Conservation (phyloP, 2,797 vertebrate species). For the Ciconia nigra region DNA sequence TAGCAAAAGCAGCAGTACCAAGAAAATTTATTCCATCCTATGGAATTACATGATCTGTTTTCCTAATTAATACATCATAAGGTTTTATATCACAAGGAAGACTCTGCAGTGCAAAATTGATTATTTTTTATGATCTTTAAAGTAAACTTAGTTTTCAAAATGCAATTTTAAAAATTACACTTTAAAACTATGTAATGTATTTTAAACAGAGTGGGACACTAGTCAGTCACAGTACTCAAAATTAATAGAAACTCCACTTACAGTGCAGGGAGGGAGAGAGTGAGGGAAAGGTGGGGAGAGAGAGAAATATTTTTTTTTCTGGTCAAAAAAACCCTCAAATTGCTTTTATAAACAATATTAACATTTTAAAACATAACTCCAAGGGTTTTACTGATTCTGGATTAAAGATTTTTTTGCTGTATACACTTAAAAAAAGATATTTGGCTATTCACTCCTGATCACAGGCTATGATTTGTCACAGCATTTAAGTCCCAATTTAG, state of each 20-base stretch:
- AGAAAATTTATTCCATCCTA: constrained; percentile 28
- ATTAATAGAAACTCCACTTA: background rate
- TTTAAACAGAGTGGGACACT: background rate
- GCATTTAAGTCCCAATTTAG: background rate
- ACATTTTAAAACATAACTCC: background rate
- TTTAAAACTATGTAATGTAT: background rate
- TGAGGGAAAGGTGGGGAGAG: background rate
- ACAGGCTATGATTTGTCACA: background rate
- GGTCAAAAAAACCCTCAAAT: background rate
- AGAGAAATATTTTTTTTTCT: background rate
- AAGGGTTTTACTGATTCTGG: background rate
- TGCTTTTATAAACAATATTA: background rate
- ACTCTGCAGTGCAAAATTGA: constrained; percentile 19
- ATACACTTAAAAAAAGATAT: background rate
- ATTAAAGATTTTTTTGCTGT: background rate
- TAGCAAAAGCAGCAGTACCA: background rate
- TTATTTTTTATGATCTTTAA: constrained; percentile 14
- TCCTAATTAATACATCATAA: constrained; percentile 54
- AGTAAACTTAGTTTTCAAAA: constrained; percentile 25
- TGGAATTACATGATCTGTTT: constrained; percentile 26
- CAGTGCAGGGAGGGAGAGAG: background rate
- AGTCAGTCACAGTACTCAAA: background rate
- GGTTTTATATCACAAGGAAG: constrained; percentile 41
- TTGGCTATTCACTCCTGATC: background rate
- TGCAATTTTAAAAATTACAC: background rate